Conservation (phyloP, 1,140 invertebrate genomes). For the Listronotus oregonensis region DNA sequence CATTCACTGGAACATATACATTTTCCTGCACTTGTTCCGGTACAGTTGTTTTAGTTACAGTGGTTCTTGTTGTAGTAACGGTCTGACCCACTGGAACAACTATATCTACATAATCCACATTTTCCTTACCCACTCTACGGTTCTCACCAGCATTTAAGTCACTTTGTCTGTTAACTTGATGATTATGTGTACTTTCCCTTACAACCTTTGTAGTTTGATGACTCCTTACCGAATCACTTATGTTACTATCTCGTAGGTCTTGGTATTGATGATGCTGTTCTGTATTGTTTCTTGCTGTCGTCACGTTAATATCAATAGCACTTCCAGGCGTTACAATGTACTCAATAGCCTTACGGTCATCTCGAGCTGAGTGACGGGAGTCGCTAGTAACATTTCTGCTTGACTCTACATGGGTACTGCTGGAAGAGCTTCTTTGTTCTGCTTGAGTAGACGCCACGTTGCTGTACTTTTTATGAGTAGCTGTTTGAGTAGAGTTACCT, state of each 20-base stretch:
- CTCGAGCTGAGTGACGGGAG: background rate
- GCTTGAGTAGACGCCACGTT: slow-evolving; percentile 20
- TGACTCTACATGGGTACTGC: slow-evolving; percentile 8
- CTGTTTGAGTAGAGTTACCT: slow-evolving; percentile 32
- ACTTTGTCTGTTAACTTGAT: slow-evolving; percentile 5
- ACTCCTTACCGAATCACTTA: background rate
- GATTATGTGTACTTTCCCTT: slow-evolving; percentile 2
- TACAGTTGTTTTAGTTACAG: background rate
- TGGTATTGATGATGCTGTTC: slow-evolving; percentile 2
- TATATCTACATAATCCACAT: slow-evolving; percentile 15
- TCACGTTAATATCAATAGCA: slow-evolving; percentile 17
- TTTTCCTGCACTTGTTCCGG: background rate
- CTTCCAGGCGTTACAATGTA: slow-evolving; percentile 15
- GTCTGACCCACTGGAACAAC: background rate
- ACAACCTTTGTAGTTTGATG: slow-evolving; percentile 11
- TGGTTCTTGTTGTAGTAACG: slow-evolving; percentile 5
- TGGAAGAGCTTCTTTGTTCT: slow-evolving; percentile 16
- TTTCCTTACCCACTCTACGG: slow-evolving; percentile 2
- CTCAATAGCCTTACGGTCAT: slow-evolving; percentile 6
- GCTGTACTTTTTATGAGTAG: slow-evolving; percentile 32
- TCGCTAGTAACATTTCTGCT: slow-evolving; percentile 6
- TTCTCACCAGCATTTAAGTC: background rate
- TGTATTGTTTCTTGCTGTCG: slow-evolving; percentile 1
- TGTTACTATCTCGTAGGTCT: background rate
- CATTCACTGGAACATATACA: background rate